Base-by-base conservation (phyloP, 1,140 invertebrate species). In the Bombus terrestris region DNA sequence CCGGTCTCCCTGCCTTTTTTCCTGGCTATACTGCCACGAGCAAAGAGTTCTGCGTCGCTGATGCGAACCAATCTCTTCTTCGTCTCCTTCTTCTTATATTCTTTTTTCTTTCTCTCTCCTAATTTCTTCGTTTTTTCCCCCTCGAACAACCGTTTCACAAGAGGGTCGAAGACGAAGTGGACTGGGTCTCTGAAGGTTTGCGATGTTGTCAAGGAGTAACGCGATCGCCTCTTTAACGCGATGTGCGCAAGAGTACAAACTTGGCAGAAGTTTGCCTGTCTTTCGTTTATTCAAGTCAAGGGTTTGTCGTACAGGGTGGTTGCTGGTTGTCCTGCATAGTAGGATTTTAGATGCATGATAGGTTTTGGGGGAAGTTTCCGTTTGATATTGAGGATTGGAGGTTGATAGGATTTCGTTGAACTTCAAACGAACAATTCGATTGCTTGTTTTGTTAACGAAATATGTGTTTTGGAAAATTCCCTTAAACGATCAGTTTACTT, bases 1-100 rank as follows among this genome's bases (percentile, higher is more conserved):
- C 88, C 88, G 87, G 66, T 35, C 84, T n/a, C 59, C 9, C 12
- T 35, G 66, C 41, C 64, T 86, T 59, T 75, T 37, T 43, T 74
- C 47, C 57, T 39, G 25, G 4, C 43, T 13, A 47, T 15, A n/a
- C 25, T 15, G 57, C 1, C 25, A 59, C 5, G 18, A 39, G 3
- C 12, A 57, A n/a, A 76, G 15, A n/a, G 57, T 86, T 47, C 59
- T 25, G 28, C 47, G 25, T 37, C 37, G 39, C 2, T 47, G 32
- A 43, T 9, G 43, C 74, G 32, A 59, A 57, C 22, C n/a, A 18
- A 43, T 74, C 15, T 43, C 10, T 13, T 77, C 62, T 53, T 43
- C 37, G 28, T 75, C 10, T 62, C 0, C 22, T 39, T 22, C 25
- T 25, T 39, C 10, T 13, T 28, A 28, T 32, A 10, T 69, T 2